phyloP scores from a whole-genome alignment of 1,140 invertebrate genomes.

The Pemphigus obesinymphae region DNA sequence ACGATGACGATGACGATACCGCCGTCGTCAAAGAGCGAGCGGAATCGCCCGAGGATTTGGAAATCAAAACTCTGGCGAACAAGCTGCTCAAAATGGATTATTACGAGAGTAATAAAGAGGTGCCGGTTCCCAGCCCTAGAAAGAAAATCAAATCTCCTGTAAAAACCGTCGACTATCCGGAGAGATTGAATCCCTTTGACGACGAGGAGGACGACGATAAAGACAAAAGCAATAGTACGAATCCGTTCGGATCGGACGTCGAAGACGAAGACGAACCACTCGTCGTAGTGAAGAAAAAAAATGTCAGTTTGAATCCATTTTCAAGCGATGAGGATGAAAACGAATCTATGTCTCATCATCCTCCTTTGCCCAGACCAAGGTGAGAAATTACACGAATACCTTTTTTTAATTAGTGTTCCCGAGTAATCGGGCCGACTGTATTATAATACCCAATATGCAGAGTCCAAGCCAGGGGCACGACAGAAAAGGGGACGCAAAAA shows the following conservation, averaged over 20 bases:
- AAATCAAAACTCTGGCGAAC: constrained; percentile 21
- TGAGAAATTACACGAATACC: constrained; percentile 5
- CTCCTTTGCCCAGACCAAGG: constrained; percentile 46
- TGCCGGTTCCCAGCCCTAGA: constrained; percentile 30
- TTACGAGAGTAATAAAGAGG: constrained; percentile 20
- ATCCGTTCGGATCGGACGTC: constrained; percentile 68
- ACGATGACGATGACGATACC: too few species aligned
- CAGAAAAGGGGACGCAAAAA: too few species aligned
- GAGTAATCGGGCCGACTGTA: too few species aligned
- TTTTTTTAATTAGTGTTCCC: too few species aligned
- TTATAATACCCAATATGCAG: too few species aligned
- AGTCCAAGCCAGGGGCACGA: too few species aligned
- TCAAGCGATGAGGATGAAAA: constrained; percentile 58
- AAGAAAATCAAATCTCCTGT: constrained; percentile 5
- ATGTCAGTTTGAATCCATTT: constrained; percentile 60
- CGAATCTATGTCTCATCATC: not conserved
- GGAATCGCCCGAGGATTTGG: constrained; percentile 1
- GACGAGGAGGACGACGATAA: constrained; percentile 58
- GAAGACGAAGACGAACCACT: constrained; percentile 56
- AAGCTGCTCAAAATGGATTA: constrained; percentile 34
- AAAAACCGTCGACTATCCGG: constrained; percentile 59
- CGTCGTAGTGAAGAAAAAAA: not conserved
- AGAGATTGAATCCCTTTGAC: constrained; percentile 73
- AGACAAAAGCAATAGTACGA: constrained; percentile 53
- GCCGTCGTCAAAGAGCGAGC: not conserved